Evolutionary conservation across 2,888 invertebrate genomes (phyloP).

Genomic region (Heteropelma amictum): DNA sequence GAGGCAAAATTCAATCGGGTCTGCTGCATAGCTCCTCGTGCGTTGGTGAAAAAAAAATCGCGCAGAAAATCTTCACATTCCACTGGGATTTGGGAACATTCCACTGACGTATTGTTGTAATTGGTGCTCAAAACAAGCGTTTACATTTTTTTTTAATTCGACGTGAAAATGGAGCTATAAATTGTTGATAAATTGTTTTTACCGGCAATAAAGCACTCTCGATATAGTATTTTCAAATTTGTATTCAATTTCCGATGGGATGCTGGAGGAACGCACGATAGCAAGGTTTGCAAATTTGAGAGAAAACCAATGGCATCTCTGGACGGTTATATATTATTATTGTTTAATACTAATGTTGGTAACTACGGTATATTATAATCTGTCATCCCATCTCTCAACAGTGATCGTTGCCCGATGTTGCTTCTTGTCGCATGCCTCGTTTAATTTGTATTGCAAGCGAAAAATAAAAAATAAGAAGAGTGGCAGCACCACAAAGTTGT

Average conservation of each 20-base stretch:
- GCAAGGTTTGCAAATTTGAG: constrained; percentile 25
- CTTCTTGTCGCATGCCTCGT: constrained; percentile 22
- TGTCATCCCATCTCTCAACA: not conserved
- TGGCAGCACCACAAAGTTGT: constrained; percentile 17
- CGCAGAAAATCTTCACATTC: too few relatives aligned
- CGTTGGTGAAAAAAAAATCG: too few relatives aligned
- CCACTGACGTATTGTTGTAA: too few relatives aligned
- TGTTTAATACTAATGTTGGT: constrained; percentile 42
- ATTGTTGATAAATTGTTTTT: too few relatives aligned
- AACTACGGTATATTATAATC: constrained; percentile 30
- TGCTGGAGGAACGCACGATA: not conserved
- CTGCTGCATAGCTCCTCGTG: too few relatives aligned
- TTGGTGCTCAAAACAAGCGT: too few relatives aligned
- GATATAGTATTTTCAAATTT: too few relatives aligned
- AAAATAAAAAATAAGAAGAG: not conserved
- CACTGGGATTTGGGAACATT: too few relatives aligned
- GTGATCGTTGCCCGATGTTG: constrained; percentile 2
- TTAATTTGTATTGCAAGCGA: constrained; percentile 44
- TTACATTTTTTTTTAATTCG: not conserved
- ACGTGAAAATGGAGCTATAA: too few relatives aligned
- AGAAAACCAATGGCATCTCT: constrained; percentile 26
- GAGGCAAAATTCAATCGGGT: too few relatives aligned
- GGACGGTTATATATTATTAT: constrained; percentile 8
- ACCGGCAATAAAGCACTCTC: too few relatives aligned
- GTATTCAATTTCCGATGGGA: not conserved